Conservation (phyloP, 2,888 invertebrate genomes). For the Papilio demoleus region DNA sequence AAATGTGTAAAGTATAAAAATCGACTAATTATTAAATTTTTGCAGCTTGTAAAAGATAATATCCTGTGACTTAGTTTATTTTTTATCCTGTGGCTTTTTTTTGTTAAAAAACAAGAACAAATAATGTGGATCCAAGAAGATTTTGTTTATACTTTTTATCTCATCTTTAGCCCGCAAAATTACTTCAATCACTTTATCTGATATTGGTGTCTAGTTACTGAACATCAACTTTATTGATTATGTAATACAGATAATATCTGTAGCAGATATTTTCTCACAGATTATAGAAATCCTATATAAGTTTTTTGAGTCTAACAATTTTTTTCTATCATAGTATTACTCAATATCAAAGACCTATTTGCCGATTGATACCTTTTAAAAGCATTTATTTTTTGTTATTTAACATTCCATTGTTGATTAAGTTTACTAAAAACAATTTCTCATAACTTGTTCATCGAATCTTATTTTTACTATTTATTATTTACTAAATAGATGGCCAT, state of each 20-base stretch:
- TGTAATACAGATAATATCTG: conserved; percentile 7
- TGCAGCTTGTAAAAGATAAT: no score
- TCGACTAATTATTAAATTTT: no score
- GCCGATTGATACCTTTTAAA: not conserved
- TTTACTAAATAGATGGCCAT: no score
- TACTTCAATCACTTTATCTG: not conserved
- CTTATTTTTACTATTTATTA: conserved; percentile 7
- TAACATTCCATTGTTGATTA: conserved; percentile 23
- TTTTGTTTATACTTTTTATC: conserved; percentile 8
- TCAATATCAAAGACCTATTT: not conserved
- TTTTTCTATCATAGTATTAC: no score
- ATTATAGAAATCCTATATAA: not conserved
- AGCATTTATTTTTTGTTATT: not conserved
- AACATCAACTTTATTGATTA: conserved; percentile 2
- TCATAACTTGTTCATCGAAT: conserved; percentile 12
- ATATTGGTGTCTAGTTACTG: conserved; percentile 7
- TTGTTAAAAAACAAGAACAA: not conserved
- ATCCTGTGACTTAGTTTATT: not conserved
- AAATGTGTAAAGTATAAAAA: no score
- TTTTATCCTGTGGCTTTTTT: not conserved
- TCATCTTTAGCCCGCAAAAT: not conserved
- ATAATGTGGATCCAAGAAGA: not conserved
- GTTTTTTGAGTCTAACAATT: no score
- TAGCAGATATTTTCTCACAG: conserved; percentile 11
- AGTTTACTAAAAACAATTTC: not conserved